Conservation (phyloP, 2,113 vertebrate species). For the Channa maculata region DNA sequence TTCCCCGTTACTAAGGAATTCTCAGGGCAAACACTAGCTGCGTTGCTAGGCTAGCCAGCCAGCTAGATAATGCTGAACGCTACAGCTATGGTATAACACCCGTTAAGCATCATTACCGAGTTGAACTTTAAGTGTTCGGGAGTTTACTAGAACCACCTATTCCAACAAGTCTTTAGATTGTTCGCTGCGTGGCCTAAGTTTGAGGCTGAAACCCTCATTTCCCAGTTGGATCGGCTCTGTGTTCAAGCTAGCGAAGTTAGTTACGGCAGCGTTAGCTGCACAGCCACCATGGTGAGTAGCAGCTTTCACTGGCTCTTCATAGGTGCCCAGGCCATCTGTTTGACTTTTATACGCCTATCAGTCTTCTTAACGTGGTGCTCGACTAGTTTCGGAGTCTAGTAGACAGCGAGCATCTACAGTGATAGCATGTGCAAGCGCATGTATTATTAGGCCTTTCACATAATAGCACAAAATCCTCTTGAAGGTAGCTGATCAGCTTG, state of each 20-base stretch:
- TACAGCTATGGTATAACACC: slow-evolving; percentile 41
- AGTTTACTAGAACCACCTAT: background rate
- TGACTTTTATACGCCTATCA: slow-evolving; percentile 1
- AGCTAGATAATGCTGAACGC: slow-evolving; percentile 64
- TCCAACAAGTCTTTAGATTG: background rate
- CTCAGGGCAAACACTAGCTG: slow-evolving; percentile 66
- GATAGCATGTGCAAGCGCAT: slow-evolving; percentile 1
- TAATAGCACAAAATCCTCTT: slow-evolving; percentile 48
- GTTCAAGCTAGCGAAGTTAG: slow-evolving; percentile 48
- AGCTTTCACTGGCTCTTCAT: slow-evolving; percentile 4
- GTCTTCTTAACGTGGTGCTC: background rate
- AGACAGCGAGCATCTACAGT: background rate
- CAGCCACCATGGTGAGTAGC: slow-evolving; percentile 75
- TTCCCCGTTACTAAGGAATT: slow-evolving; percentile 71
- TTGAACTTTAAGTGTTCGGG: background rate
- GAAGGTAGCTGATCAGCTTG: slow-evolving; percentile 51
- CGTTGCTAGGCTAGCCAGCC: slow-evolving; percentile 63
- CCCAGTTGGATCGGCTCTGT: slow-evolving; percentile 22
- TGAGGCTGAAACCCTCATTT: slow-evolving; percentile 24
- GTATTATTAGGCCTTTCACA: slow-evolving; percentile 44
- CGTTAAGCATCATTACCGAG: background rate
- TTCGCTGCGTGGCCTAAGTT: slow-evolving; percentile 19
- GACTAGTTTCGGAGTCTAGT: background rate
- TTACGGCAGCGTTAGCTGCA: slow-evolving; percentile 42
- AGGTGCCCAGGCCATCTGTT: slow-evolving; percentile 2